These are phyloP conservation scores for Pseudomugil gertrudae DNA, from an alignment of 2,797 vertebrate genomes.

Conservation along the genomic window DNA sequence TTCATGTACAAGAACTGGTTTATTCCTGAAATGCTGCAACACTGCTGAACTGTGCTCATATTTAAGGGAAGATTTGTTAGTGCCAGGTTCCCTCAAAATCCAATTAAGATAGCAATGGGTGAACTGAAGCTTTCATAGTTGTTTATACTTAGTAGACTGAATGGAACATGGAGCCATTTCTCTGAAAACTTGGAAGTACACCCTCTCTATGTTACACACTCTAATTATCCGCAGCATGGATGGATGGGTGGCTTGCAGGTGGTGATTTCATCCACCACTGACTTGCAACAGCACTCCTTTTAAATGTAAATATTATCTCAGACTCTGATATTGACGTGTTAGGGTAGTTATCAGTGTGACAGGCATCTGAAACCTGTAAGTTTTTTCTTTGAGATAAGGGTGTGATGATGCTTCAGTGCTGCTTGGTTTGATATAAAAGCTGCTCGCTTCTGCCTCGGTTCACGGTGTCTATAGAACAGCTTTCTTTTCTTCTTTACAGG, in stretches of 20 bases:
- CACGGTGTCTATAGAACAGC: background rate
- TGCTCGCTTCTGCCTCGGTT: slow-evolving; percentile 17
- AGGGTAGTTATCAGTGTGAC: slow-evolving; percentile 18
- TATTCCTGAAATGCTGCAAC: slow-evolving; percentile 46
- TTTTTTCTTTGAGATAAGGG: slow-evolving; percentile 13
- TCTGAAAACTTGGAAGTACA: slow-evolving; percentile 17
- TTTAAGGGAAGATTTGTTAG: slow-evolving; percentile 22
- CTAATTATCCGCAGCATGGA: slow-evolving; percentile 43
- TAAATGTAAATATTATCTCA: slow-evolving; percentile 35
- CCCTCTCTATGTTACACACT: slow-evolving; percentile 42
- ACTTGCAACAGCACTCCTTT: slow-evolving; percentile 29
- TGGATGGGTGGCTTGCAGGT: slow-evolving; percentile 24
- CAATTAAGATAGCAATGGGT: slow-evolving; percentile 23
- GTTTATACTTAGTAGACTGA: slow-evolving; percentile 27
- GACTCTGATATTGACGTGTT: slow-evolving; percentile 19
- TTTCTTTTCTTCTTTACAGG: slow-evolving; percentile 2
- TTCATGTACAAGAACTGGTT: slow-evolving; percentile 26
- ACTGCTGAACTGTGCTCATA: slow-evolving; percentile 29
- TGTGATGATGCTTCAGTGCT: slow-evolving; percentile 20
- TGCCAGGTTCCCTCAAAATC: slow-evolving; percentile 17
- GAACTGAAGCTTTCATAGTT: slow-evolving; percentile 16
- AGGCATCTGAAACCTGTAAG: slow-evolving; percentile 12
- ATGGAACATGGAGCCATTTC: slow-evolving; percentile 40
- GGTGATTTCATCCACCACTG: slow-evolving; percentile 48
- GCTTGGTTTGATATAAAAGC: slow-evolving; percentile 26